Base-by-base conservation (phyloP, 2,113 vertebrate species). In the Ceuthmochares aereus region DNA sequence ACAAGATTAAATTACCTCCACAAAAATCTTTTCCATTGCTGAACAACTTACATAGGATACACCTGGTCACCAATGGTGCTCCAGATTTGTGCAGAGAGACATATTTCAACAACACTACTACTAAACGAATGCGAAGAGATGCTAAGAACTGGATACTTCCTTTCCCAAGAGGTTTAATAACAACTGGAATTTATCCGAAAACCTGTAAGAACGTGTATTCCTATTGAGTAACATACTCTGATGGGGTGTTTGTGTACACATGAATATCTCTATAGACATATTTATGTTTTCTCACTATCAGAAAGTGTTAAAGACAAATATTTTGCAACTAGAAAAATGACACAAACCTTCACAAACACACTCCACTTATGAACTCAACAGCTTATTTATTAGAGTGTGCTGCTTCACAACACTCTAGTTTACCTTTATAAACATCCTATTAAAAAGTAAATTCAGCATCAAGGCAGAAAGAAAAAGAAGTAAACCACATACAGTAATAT, bases 201-300 rank as follows among this genome's bases (percentile, higher is more conserved):
- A 73, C 11, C 26, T 77, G 9, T 12, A 63, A 89, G 52, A 84
- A 89, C 9, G 14, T 10, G 25, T 45, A 80, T 63, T 74, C 22
- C 45, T 64, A 60, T 52, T 37, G 34, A 59, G 23, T 16, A 55
- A 69, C 6, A 13, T 55, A 74, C 60, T 77, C 45, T 62, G 36
- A 69, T 21, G 32, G 16, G 20, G 7, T 4, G 4, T 3, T 19
- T 15, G 7, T 2, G 2, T 7, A 13, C 16, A 27, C 0, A 0
- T 80, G 15, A 68, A 14, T 42, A 42, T 11, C 23, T 60, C 58
- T 69, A 2, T 10, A 70, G 3, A 56, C 40, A 66, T 49, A 60
- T 5, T 27, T 34, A 6, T 1, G 6, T 29, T 27, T 64, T 70
- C 67, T 79, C 27, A 51, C 8, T 27, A 4, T 45, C 68, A 84